These are phyloP conservation scores for Ormyrus nitidulus DNA, from an alignment of 2,888 invertebrate genomes.

Conservation along the genomic window DNA sequence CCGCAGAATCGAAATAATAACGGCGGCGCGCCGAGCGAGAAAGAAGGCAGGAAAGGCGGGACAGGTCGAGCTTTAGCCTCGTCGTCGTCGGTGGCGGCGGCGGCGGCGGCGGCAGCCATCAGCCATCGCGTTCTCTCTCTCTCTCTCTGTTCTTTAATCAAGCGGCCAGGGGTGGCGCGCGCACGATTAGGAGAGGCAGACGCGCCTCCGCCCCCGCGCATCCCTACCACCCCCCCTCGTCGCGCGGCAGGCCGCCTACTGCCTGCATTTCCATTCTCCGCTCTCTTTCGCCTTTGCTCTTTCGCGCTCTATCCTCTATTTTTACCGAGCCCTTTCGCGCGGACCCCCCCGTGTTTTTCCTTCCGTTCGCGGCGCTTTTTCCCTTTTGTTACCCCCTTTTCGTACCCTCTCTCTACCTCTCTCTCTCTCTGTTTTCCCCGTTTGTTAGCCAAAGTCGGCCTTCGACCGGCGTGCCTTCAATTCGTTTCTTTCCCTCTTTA, in stretches of 20 bases:
- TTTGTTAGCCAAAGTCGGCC: too few species aligned
- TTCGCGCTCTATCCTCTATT: neutral
- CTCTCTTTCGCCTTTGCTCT: neutral
- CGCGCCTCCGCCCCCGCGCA: neutral
- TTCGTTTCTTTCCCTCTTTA: constrained; percentile 22
- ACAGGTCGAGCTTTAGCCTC: neutral
- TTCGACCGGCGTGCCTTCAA: neutral
- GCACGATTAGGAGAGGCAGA: constrained; percentile 71
- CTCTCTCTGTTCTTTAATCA: constrained; percentile 73
- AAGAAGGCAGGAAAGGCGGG: constrained; percentile 25
- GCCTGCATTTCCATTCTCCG: neutral
- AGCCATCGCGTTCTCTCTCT: constrained; percentile 44
- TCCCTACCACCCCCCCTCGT: neutral
- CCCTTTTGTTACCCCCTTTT: too few species aligned
- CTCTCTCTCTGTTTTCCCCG: neutral
- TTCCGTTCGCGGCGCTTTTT: constrained; percentile 6
- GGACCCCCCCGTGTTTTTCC: constrained; percentile 9
- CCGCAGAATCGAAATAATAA: constrained; percentile 33
- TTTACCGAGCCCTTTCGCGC: neutral
- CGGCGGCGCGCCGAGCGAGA: neutral
- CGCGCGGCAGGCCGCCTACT: too few species aligned
- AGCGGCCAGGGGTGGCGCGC: constrained; percentile 58
- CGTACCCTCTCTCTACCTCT: neutral
- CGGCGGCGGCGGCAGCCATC: constrained; percentile 33
- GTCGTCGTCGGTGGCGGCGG: neutral